These are phyloP conservation scores for Isoperla grammatica DNA, from an alignment of 2,888 invertebrate genomes.

Conservation along the genomic window DNA sequence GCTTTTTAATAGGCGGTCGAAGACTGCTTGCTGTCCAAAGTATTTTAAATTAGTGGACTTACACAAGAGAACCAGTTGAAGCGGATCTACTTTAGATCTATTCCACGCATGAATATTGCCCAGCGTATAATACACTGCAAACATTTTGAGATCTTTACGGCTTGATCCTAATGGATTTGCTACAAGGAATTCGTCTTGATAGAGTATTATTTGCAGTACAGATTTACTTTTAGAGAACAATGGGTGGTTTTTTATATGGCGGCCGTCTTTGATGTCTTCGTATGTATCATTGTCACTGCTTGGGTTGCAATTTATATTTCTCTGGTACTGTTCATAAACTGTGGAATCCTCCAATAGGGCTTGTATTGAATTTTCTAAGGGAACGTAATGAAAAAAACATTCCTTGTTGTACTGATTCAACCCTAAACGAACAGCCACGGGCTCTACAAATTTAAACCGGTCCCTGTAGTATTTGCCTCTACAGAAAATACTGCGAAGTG, in stretches of 20 bases:
- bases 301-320: no score
- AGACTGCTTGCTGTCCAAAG: no score
- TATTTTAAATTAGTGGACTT: not conserved
- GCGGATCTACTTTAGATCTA: constrained; percentile 10
- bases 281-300: not conserved
- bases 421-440: no score
- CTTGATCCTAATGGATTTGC: constrained; percentile 6
- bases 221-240: constrained; percentile 4
- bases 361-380: no score
- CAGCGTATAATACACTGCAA: constrained; percentile 5
- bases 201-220: not conserved
- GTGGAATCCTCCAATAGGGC: no score
- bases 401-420: no score
- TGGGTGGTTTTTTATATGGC: not conserved
- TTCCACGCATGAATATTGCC: not conserved
- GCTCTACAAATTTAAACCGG: no score
- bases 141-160: constrained; percentile 2
- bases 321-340: no score
- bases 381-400: no score
- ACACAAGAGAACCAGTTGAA: not conserved
- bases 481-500: no score
- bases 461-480: no score
- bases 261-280: constrained; percentile 1
- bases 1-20: no score
- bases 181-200: constrained; percentile 6